Percentiles rank a stretch among this genome's conserved stretches.
phyloP scores from a whole-genome alignment of 2,797 vertebrate genomes.

The Capromys pilorides region DNA sequence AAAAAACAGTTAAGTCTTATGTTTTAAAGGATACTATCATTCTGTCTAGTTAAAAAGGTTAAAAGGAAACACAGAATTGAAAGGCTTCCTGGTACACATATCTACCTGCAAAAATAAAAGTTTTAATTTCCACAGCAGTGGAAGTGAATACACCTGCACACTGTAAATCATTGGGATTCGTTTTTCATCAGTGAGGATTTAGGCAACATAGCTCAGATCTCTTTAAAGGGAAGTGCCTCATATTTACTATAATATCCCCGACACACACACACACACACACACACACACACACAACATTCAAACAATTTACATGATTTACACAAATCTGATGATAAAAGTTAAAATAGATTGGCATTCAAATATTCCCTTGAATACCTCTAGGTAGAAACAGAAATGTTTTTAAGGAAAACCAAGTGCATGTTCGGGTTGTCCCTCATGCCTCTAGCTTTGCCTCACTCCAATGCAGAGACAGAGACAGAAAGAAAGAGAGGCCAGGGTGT shows the following conservation, averaged over 20 bases:
- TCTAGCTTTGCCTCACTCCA: neutral
- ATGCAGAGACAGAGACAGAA: neutral
- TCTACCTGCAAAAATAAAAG: slow-evolving; percentile 47
- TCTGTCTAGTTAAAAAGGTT: neutral
- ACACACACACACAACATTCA: neutral
- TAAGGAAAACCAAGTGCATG: neutral
- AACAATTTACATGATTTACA: neutral
- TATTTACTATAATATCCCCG: no score
- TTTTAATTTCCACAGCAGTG: slow-evolving; percentile 52
- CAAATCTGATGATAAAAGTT: slow-evolving; percentile 24
- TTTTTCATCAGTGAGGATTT: slow-evolving; percentile 70
- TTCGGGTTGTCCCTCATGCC: neutral
- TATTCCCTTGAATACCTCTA: neutral
- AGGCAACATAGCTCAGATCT: slow-evolving; percentile 23
- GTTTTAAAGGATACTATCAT: slow-evolving; percentile 20
- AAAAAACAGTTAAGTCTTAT: neutral
- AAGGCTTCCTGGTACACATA: slow-evolving; percentile 21
- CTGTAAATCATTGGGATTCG: slow-evolving; percentile 54
- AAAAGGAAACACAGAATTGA: slow-evolving; percentile 19
- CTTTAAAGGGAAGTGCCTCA: neutral
- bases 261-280: neutral
- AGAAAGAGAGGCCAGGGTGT: neutral
- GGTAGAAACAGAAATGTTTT: neutral
- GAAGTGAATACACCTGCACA: neutral
- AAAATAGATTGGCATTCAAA: neutral